phyloP scores from a whole-genome alignment of 2,888 invertebrate genomes.

The Gryllus longicercus region DNA sequence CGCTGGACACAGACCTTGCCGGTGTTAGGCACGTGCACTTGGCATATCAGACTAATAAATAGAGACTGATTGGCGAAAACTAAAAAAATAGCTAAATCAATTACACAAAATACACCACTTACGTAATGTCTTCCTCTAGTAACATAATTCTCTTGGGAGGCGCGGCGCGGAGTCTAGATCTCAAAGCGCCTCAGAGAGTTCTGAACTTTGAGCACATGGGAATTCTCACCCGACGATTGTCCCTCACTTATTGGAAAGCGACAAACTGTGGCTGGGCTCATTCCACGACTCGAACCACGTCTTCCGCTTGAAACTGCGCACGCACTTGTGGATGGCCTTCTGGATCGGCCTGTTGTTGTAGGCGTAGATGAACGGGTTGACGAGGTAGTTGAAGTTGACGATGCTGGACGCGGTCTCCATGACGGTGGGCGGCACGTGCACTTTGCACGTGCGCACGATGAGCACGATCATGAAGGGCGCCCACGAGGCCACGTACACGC shows the following conservation, averaged over 20 bases:
- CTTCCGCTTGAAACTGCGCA: slow-evolving; percentile 20
- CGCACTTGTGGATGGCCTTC: slow-evolving; percentile 12
- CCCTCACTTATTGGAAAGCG: not conserved
- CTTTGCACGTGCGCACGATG: slow-evolving; percentile 19
- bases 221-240: too few species aligned
- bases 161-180: too few species aligned
- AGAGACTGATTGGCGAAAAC: too few species aligned
- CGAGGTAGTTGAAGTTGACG: slow-evolving; percentile 24
- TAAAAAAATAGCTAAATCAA: too few species aligned
- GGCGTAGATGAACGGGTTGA: slow-evolving; percentile 30
- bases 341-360: slow-evolving; percentile 25
- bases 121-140: too few species aligned
- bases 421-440: not conserved
- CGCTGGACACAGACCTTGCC: not conserved
- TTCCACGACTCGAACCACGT: not conserved
- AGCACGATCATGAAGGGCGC: slow-evolving; percentile 24
- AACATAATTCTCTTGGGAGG: too few species aligned
- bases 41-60: too few species aligned
- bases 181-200: too few species aligned
- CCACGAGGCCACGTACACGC: slow-evolving; percentile 25
- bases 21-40: too few species aligned
- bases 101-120: too few species aligned
- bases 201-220: too few species aligned
- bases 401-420: slow-evolving; percentile 23
- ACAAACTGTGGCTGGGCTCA: not conserved